Percentiles rank a stretch among this genome's conserved stretches.
phyloP scores from a whole-genome alignment of 2,113 vertebrate genomes.

The Aviceda subcristata region DNA sequence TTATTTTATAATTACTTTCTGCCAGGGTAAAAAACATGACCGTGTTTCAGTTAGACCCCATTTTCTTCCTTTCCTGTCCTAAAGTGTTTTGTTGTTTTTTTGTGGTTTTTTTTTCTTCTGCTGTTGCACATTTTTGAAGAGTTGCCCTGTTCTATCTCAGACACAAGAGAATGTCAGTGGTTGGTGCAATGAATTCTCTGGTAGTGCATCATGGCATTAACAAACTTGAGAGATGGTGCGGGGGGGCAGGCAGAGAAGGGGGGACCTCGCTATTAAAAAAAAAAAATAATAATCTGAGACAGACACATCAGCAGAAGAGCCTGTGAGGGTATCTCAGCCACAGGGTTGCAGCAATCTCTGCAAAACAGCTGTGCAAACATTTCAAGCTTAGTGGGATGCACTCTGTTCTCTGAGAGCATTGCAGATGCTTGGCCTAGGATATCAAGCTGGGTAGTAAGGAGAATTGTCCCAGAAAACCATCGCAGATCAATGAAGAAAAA shows the following conservation, averaged over 20 bases:
- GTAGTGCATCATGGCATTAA: background rate
- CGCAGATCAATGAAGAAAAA: background rate
- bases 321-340: background rate
- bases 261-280: background rate
- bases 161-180: background rate
- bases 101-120: background rate
- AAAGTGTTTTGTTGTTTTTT: background rate
- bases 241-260: background rate
- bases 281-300: background rate
- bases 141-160: background rate
- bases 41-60: background rate
- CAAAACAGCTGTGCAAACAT: conserved; percentile 18
- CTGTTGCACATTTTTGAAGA: background rate
- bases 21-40: background rate
- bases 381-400: background rate
- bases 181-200: background rate
- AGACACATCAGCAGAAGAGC: background rate
- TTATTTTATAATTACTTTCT: background rate
- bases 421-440: background rate
- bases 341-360: background rate
- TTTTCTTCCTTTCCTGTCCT: background rate
- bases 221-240: background rate
- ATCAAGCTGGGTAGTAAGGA: background rate
- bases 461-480: background rate
- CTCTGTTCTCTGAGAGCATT: fast-evolving